Base-by-base conservation (phyloP, 2,888 invertebrate species). In the Gerris lacustris region DNA sequence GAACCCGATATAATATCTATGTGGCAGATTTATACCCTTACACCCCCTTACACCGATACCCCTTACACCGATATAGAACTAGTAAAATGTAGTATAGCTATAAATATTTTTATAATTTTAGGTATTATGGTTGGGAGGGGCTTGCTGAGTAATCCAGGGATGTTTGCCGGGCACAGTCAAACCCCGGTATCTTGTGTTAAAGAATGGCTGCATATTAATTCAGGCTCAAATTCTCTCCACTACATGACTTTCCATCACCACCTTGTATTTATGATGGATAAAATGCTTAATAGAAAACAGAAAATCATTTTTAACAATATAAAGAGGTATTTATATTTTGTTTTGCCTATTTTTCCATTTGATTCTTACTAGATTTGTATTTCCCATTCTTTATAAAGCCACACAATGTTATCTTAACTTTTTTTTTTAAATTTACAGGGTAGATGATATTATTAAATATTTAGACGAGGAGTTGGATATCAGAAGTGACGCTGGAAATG, bases 211-310 rank as follows among this genome's bases (percentile, higher is more conserved):
- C 83, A 79, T 69, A 80, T 82, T 69, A 81, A 82, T 63, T 79
- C 83, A 6, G 78, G 77, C 69, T 69, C 74, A 31, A 86, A 90
- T 64, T 82, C 80, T 71, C 86, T 91, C 71, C 85, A 87, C 69
- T 96, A 92, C 80, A 88, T 91, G 75, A 88, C 88, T 78, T 94
- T 97, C 78, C 98, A 98, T 82, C 96, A 97, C 79, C 98, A 98
- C 82, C 85, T 98, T 74, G 92, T 94, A 69, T 96, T 94, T 79
- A 98, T 98, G 98, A 84, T 94, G 77, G 94, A 95, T 77, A 90
- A 89, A 80, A 79, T 90, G 63, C 83, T 96, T 76, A 84, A 87
- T 0, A 89, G 88, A 77, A 81, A 84, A 68, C 87, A 91, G 77
- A 87, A 92, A 77, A 83, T 86, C 75, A 81, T 87, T 68, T 95